phyloP scores from a whole-genome alignment of 1,140 invertebrate species.

The Probaryconus sp. region DNA sequence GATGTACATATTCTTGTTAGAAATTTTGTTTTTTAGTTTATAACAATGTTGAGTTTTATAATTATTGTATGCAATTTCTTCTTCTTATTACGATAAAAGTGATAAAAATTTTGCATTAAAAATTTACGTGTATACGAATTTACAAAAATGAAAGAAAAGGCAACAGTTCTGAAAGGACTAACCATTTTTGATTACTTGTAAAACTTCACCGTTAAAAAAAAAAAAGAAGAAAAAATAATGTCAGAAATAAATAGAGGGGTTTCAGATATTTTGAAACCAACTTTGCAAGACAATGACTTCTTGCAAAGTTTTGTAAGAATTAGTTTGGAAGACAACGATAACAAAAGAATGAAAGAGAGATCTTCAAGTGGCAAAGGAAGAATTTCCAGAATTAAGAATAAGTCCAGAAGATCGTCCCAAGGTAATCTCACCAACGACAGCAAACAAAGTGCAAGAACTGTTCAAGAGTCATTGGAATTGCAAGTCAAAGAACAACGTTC shows the following conservation, averaged over 20 bases:
- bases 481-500: slow-evolving; percentile 79
- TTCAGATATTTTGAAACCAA: slow-evolving; percentile 71
- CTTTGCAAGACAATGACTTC: slow-evolving; percentile 83
- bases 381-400: slow-evolving; percentile 5
- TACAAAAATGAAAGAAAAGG: no score
- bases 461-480: slow-evolving; percentile 52
- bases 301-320: slow-evolving; percentile 86
- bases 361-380: slow-evolving; percentile 7
- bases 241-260: slow-evolving; percentile 47
- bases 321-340: slow-evolving; percentile 70
- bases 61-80: background rate
- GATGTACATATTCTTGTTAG: slow-evolving; percentile 26
- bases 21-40: no score
- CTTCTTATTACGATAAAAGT: no score
- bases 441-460: slow-evolving; percentile 13
- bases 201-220: no score
- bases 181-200: no score
- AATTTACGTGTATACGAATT: no score
- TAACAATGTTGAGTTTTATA: no score
- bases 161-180: no score
- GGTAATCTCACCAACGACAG: slow-evolving; percentile 2
- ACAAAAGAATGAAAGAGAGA: slow-evolving; percentile 23
- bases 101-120: no score
- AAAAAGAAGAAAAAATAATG: slow-evolving; percentile 51
- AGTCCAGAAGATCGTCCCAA: slow-evolving; percentile 21